These are phyloP conservation scores for Bembecia ichneumoniformis DNA, from an alignment of 2,888 invertebrate genomes.

Conservation along the genomic window DNA sequence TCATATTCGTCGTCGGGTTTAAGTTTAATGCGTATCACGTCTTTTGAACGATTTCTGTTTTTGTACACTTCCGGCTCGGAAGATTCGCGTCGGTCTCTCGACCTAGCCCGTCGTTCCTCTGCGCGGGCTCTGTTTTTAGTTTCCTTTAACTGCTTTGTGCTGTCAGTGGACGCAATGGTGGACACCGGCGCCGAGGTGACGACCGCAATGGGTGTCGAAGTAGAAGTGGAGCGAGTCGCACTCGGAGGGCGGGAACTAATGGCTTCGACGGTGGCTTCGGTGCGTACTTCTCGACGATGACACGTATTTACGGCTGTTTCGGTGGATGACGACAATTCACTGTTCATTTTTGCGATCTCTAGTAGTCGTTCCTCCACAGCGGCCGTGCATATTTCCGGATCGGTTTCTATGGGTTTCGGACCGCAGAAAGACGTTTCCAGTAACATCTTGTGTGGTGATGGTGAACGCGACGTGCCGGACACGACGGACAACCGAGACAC, in stretches of 20 bases:
- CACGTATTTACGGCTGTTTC: slow-evolving; percentile 2
- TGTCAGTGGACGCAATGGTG: slow-evolving; percentile 16
- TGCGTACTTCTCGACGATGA: slow-evolving; percentile 46
- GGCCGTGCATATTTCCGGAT: slow-evolving; percentile 61
- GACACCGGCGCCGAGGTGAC: slow-evolving; percentile 13
- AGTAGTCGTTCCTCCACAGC: slow-evolving; percentile 58
- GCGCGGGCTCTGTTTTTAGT: slow-evolving; percentile 35
- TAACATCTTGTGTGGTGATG: slow-evolving; percentile 92
- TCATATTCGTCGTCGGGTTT: slow-evolving; percentile 83
- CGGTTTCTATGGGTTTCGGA: slow-evolving; percentile 77
- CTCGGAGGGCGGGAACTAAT: slow-evolving; percentile 10
- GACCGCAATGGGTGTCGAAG: slow-evolving; percentile 13
- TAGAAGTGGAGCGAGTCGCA: slow-evolving; percentile 8
- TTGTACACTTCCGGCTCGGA: slow-evolving; percentile 39
- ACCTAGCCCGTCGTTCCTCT: slow-evolving; percentile 41
- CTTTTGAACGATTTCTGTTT: slow-evolving; percentile 40
- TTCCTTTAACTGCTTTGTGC: slow-evolving; percentile 45
- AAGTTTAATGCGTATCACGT: slow-evolving; percentile 76
- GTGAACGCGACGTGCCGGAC: slow-evolving; percentile 77
- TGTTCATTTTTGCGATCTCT: slow-evolving; percentile 44
- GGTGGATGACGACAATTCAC: slow-evolving; percentile 6
- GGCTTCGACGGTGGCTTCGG: slow-evolving; percentile 48
- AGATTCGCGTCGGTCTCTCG: slow-evolving; percentile 42
- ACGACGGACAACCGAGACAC: slow-evolving; percentile 58
- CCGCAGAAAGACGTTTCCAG: slow-evolving; percentile 94